phyloP scores from a whole-genome alignment of 2,888 invertebrate genomes.

The Physocephala rufipes region DNA sequence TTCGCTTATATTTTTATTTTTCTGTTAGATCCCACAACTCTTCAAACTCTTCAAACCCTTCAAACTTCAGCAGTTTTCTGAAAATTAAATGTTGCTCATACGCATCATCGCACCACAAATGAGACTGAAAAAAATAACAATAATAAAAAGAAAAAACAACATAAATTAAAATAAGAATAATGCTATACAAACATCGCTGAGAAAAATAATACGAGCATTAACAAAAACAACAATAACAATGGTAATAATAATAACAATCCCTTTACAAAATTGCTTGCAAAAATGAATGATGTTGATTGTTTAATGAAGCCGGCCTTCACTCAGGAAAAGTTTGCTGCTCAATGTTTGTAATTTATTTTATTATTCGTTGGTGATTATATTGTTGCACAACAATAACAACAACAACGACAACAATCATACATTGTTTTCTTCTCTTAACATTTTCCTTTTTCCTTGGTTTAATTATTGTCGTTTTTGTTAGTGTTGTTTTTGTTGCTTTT shows the following conservation, averaged over 20 bases:
- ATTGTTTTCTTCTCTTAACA: too few relatives aligned
- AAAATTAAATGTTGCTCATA: slow-evolving; percentile 23
- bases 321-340: neutral
- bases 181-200: neutral
- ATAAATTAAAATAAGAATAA: neutral
- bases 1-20: neutral
- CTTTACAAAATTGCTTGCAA: neutral
- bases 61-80: neutral
- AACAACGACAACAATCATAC: too few relatives aligned
- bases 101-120: slow-evolving; percentile 13
- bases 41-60: neutral
- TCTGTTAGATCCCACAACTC: neutral
- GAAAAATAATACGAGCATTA: neutral
- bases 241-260: neutral
- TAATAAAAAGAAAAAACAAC: too few relatives aligned
- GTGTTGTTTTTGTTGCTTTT: neutral
- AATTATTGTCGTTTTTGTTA: neutral
- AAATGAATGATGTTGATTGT: neutral
- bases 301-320: neutral
- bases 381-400: neutral
- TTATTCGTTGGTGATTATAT: slow-evolving; percentile 6
- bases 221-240: neutral
- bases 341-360: neutral
- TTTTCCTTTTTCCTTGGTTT: neutral
- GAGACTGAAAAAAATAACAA: neutral